Evolutionary conservation across 2,797 vertebrate genomes (phyloP), one percentile per base, ranked within the genome.

Genomic region (Lycodopsis pacificus): DNA sequence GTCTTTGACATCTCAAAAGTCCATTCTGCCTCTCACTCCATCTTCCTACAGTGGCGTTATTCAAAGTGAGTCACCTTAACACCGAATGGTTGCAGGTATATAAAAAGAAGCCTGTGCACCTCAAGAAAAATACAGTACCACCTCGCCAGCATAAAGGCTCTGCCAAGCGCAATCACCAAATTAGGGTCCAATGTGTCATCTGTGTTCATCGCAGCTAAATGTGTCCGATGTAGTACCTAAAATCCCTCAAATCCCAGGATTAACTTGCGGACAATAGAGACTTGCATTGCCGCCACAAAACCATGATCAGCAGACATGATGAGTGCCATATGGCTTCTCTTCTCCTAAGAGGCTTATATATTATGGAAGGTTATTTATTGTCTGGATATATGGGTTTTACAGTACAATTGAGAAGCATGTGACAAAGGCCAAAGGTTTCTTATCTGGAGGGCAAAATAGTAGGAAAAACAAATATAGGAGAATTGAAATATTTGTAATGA

Each of bases 271-370:
- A 85, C 83, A 81, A 71, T 68, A 56, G 71, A 86, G 82, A 88
- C 87, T 86, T 84, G 63, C 56, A 76, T 76, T 71, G 42, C 59
- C 49, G 71, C 51, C 54, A 79, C 62, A 85, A 73, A 77, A 34
- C 69, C 38, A 40, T 65, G 56, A 84, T 91, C 74, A 86, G 70
- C 77, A 80, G 75, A 77, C 84, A 83, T 88, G 86, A 88, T 86
- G 79, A 90, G 70, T 10, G 61, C 81, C 77, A 87, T 90, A 80
- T 83, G 73, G 82, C 81, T 77, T 83, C 63, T 79, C 51, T 73
- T 58, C 51, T 48, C 42, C 46, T 90, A 89, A 91, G 90, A 87
- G 75, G 88, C 87, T 91, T 92, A 90, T 59, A 69, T 71, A 80
- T 88, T 69, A 76, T 80, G 67, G 65, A 79, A 80, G 73, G 38